Evolutionary conservation across 2,797 vertebrate species (phyloP), one percentile per base, ranked within the genome.

Genomic region (Acanthurus lineatus): DNA sequence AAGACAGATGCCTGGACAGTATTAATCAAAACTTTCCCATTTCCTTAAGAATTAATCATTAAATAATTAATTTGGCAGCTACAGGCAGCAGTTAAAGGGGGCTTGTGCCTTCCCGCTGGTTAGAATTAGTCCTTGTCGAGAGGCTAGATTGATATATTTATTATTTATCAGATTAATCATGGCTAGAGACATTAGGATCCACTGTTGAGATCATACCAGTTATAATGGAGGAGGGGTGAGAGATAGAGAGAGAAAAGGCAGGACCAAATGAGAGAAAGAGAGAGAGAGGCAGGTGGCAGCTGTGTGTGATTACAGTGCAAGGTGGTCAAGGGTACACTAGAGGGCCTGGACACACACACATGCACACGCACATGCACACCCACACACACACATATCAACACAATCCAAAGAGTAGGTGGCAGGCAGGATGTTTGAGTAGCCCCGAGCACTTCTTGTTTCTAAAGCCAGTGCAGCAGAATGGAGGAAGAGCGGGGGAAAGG

Each of bases 111-210:
- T 95, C 98, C 97, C 91, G 97, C 98, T 98, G 98, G 92, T 99
- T 96, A 97, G 96, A 99, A 99, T 99, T 98, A 99, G 97, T 99
- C 97, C 97, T 98, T 99, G 98, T 99, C 97, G 96, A 96, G 97
- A 94, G 93, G 94, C 96, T 98, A 99, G 98, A 99, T 99, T 99
- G 98, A 99, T 99, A 97, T 99, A 99, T 99, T 98, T 99, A 99
- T 99, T 99, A 99, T 99, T 99, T 99, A 99, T 99, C 97, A 99
- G 97, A 98, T 99, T 99, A 99, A 99, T 99, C 97, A 99, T 96
- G 94, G 96, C 94, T 91, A 87, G 95, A 96, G 95, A 97, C 96
- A 95, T 96, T 96, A 96, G 96, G 96, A 96, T 97, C 96, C 95
- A 95, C 95, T 78, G 88, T 94, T 89, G 83, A 88, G 91, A 96